Evolutionary conservation across 1,140 invertebrate species (phyloP).

Genomic region (Nautilus pompilius): DNA sequence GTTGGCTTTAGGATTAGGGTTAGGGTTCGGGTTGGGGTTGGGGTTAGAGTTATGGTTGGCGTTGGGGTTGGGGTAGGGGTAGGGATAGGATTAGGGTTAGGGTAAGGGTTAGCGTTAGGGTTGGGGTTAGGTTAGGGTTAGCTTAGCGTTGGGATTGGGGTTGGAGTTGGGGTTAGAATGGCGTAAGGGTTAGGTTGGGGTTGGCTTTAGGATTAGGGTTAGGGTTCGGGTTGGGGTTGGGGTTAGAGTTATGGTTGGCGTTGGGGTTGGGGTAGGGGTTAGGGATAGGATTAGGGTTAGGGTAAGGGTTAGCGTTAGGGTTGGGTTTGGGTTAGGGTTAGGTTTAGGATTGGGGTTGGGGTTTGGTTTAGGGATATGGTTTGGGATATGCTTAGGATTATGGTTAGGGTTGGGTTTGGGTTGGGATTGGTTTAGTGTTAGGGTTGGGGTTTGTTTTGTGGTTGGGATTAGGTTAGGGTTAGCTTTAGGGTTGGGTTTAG

Average conservation of each 20-base stretch:
- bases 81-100: conserved; percentile 22
- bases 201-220: too few relatives aligned
- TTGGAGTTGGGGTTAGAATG: conserved; percentile 20
- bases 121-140: conserved; percentile 25
- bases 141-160: conserved; percentile 18
- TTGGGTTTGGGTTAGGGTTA: too few relatives aligned
- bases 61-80: conserved; percentile 23
- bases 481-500: conserved; percentile 27
- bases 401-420: too few relatives aligned
- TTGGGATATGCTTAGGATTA: too few relatives aligned
- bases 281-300: too few relatives aligned
- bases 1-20: conserved; percentile 18
- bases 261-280: too few relatives aligned
- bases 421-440: conserved; percentile 24
- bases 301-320: too few relatives aligned
- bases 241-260: too few relatives aligned
- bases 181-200: too few relatives aligned
- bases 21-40: conserved; percentile 18
- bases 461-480: conserved; percentile 28
- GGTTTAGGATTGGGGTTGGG: too few relatives aligned
- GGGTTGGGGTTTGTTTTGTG: conserved; percentile 23
- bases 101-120: conserved; percentile 25
- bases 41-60: conserved; percentile 17
- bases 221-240: too few relatives aligned
- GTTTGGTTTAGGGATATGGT: too few relatives aligned